A percentile compares a stretch with the other conserved stretches of the same genome.
These are phyloP conservation scores for Nematostella vectensis DNA, from an alignment of 92 coral and sea anemone species.

Conservation along the genomic window DNA sequence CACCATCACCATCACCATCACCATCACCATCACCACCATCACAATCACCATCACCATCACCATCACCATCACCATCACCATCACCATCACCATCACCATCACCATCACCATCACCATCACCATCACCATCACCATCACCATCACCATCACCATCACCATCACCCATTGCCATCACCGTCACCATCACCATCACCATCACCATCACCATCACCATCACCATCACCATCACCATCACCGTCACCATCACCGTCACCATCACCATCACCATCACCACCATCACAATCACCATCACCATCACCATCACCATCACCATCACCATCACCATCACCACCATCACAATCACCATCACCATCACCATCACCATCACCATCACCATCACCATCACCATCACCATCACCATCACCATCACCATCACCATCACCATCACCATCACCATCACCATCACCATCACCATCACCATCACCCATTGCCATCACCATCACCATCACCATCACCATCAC, in stretches of 20 bases:
- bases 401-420: conserved; percentile 4
- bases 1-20: conserved; percentile 4
- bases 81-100: conserved; percentile 4
- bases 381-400: conserved; percentile 4
- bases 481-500: conserved; percentile 4
- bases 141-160: conserved; percentile 4
- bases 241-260: conserved; percentile 4
- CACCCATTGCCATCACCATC: too few species aligned
- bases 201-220: conserved; percentile 4
- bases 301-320: conserved; percentile 4
- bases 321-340: too few species aligned
- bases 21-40: conserved; percentile 4
- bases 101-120: conserved; percentile 4
- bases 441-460: conserved; percentile 4
- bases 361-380: conserved; percentile 4
- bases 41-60: too few species aligned
- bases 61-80: conserved; percentile 4
- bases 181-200: conserved; percentile 4
- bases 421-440: conserved; percentile 4
- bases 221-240: conserved; percentile 4
- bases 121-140: conserved; percentile 4
- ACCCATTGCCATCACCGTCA: too few species aligned
- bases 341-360: too few species aligned
- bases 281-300: conserved; percentile 4
- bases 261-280: too few species aligned